Evolutionary conservation across 2,888 invertebrate genomes (phyloP).

Genomic region (Leucophora obtusa): DNA sequence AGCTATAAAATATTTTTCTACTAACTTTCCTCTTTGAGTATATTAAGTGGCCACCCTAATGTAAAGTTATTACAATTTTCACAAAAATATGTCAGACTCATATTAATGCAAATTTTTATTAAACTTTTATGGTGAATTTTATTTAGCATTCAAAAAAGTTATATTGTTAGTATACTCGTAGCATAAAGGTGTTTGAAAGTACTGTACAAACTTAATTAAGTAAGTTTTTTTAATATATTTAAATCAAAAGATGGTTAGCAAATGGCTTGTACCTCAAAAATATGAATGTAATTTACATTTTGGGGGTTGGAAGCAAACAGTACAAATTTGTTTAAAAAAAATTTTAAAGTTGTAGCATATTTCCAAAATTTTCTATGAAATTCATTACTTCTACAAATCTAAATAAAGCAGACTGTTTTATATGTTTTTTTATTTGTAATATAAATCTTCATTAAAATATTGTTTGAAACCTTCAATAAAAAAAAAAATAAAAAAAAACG

Average conservation of each 20-base stretch:
- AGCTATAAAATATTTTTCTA: too few species aligned
- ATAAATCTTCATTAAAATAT: neutral
- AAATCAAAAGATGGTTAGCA: too few species aligned
- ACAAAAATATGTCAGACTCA: neutral
- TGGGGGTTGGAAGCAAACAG: too few species aligned
- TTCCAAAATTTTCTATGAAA: too few species aligned
- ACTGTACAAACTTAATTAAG: neutral
- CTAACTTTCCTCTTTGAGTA: too few species aligned
- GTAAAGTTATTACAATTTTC: neutral
- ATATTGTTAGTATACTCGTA: neutral
- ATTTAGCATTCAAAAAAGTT: neutral
- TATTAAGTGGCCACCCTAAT: neutral
- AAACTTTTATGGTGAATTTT: neutral
- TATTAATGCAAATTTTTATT: neutral
- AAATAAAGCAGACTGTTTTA: too few species aligned
- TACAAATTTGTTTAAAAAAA: too few species aligned
- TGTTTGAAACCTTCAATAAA: neutral
- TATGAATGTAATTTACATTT: too few species aligned
- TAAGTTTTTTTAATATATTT: neutral
- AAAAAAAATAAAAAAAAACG: conserved; percentile 16
- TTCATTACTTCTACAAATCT: too few species aligned
- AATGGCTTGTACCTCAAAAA: too few species aligned
- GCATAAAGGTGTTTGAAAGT: neutral
- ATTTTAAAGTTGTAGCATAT: too few species aligned
- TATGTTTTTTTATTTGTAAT: too few species aligned